Percentiles rank a stretch among this genome's conserved stretches.
Conservation (phyloP, 37 sponge, comb jelly and placozoan species). For the Haliclona indistincta region DNA sequence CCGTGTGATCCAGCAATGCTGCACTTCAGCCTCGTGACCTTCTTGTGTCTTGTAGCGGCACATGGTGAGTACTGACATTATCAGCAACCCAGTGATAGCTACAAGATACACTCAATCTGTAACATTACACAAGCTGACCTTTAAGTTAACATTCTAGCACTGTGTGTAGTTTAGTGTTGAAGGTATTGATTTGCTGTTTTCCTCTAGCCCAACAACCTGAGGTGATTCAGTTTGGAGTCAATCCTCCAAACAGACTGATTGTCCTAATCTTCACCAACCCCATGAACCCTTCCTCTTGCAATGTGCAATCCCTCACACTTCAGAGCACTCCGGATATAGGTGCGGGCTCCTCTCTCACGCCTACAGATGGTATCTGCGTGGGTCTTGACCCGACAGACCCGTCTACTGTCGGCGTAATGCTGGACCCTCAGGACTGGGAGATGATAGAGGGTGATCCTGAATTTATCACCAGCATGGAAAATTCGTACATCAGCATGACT, state of each 20-base stretch:
- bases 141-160: too few species aligned
- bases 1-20: too few species aligned
- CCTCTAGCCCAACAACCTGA: background rate
- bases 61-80: too few species aligned
- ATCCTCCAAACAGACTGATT: background rate
- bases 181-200: too few species aligned
- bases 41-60: too few species aligned
- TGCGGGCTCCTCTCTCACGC: background rate
- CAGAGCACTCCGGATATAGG: background rate
- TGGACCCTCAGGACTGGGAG: constrained; percentile 1
- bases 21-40: too few species aligned
- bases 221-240: background rate
- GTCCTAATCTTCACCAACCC: background rate
- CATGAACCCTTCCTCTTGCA: constrained; percentile 9
- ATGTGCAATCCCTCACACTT: background rate
- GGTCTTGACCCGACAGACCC: background rate
- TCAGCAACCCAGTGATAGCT: too few species aligned
- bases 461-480: constrained; percentile 5
- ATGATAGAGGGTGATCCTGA: background rate
- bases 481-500: constrained; percentile 6
- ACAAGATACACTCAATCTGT: too few species aligned
- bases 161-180: too few species aligned
- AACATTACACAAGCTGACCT: too few species aligned
- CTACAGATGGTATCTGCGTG: background rate
- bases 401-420: background rate